Conservation (phyloP, 2,113 vertebrate genomes). For the Murina feae region DNA sequence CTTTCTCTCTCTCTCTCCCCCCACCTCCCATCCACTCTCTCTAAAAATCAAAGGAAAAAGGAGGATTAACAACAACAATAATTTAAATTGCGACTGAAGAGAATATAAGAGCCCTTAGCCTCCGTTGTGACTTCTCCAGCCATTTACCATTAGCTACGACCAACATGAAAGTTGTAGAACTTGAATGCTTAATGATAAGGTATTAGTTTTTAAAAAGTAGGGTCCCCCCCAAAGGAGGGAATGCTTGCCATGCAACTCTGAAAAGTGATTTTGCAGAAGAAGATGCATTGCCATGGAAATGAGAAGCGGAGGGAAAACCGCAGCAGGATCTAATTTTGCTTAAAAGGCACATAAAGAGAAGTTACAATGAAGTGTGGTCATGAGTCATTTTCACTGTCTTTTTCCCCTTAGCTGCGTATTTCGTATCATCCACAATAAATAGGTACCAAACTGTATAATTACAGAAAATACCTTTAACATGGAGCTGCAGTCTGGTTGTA, state of each 20-base stretch:
- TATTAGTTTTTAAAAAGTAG: not conserved
- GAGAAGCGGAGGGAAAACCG: not conserved
- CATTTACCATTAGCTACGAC: not conserved
- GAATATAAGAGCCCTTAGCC: not conserved
- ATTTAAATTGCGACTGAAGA: not conserved
- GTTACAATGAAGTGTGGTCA: not conserved
- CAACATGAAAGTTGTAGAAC: not conserved
- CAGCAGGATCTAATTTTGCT: not conserved
- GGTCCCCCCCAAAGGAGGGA: not conserved
- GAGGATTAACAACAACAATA: not conserved
- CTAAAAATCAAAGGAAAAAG: no score
- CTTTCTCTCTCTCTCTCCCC: no score
- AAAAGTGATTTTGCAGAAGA: not conserved
- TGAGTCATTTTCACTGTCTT: not conserved
- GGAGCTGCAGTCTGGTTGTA: not conserved
- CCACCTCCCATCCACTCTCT: no score
- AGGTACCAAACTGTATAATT: not conserved
- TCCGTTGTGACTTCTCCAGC: not conserved
- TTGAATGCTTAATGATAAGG: not conserved
- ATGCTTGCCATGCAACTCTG: not conserved
- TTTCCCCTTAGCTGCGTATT: not conserved
- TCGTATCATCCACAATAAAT: not conserved
- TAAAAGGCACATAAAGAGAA: not conserved
- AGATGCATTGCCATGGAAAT: not conserved
- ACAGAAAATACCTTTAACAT: not conserved